Evolutionary conservation across 2,888 invertebrate genomes (phyloP).

Genomic region (Beris chalybata): DNA sequence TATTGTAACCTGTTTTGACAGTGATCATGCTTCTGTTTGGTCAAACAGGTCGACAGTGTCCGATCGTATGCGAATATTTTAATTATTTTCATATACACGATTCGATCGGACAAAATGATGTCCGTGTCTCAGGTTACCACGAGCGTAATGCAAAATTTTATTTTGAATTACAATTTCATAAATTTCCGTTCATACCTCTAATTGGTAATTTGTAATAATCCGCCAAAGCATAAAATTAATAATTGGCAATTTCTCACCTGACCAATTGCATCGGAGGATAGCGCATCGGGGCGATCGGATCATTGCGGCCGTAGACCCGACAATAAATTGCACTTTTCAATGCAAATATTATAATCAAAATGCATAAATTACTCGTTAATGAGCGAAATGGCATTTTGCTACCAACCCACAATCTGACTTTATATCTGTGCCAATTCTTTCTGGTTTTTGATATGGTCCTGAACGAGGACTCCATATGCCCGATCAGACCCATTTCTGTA

Average conservation of each 20-base stretch:
- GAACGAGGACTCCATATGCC: not conserved
- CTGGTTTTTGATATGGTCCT: constrained; percentile 19
- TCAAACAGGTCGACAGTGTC: not conserved
- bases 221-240: no score
- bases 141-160: no score
- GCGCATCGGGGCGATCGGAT: constrained; percentile 1
- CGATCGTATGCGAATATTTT: no score
- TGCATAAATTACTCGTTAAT: constrained; percentile 36
- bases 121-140: not conserved
- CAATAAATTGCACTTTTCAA: constrained; percentile 32
- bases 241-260: no score
- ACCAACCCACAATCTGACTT: constrained; percentile 3
- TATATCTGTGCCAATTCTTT: constrained; percentile 13
- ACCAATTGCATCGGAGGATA: no score
- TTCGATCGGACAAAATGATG: not conserved
- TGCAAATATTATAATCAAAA: constrained; percentile 32
- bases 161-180: no score
- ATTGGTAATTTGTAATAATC: no score
- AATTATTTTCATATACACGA: no score
- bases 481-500: not conserved
- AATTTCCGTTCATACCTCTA: no score
- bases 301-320: not conserved
- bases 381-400: constrained; percentile 29
- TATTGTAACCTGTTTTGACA: constrained; percentile 37
- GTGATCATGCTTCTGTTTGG: constrained; percentile 31